phyloP scores from a whole-genome alignment of 2,113 vertebrate species.

The Neodon shergylaensis region DNA sequence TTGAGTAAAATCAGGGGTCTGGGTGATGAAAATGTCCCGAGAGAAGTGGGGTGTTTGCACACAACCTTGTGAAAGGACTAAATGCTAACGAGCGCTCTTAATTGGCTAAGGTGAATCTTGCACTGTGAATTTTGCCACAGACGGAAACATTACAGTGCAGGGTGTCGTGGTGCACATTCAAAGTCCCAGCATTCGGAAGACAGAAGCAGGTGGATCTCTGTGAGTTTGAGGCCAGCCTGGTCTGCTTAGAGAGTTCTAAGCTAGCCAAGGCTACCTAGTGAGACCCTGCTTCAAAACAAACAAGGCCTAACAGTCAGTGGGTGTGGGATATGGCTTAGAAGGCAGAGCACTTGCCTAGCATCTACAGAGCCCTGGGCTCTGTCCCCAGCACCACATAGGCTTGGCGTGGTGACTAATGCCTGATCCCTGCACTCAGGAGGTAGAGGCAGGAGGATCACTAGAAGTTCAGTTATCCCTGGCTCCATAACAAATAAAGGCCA shows the following conservation, averaged over 20 bases:
- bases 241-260: not conserved
- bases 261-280: not conserved
- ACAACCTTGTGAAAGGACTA: too few species aligned
- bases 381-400: not conserved
- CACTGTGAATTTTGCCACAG: not conserved
- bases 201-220: not conserved
- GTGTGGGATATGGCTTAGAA: not conserved
- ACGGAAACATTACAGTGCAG: not conserved
- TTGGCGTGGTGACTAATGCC: not conserved
- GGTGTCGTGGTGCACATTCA: not conserved
- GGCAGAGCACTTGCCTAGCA: not conserved
- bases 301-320: not conserved
- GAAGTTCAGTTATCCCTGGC: not conserved
- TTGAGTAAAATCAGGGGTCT: not conserved
- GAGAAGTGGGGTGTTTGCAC: not conserved
- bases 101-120: not conserved
- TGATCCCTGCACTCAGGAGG: not conserved
- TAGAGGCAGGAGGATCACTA: not conserved
- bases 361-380: not conserved
- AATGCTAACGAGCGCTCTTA: not conserved
- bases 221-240: not conserved
- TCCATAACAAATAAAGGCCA: not conserved
- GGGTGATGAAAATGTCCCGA: not conserved
- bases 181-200: not conserved
- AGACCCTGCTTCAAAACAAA: not conserved